Evolutionary conservation across 2,797 vertebrate genomes (phyloP), one percentile per base, ranked within the genome.

Genomic region (Passerculus sandwichensis): DNA sequence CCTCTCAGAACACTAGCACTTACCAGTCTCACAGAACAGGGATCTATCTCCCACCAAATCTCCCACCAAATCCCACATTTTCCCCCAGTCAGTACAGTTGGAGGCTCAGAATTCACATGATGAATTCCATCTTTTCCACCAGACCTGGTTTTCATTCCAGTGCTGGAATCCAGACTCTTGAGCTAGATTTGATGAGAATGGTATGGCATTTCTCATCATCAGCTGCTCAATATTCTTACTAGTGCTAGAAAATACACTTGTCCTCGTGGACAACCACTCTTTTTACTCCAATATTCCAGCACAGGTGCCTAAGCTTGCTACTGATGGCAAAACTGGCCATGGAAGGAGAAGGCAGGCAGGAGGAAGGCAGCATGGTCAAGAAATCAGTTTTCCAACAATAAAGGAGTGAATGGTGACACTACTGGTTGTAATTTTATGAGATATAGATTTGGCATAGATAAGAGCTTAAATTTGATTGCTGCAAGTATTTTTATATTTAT

Each of bases 121-220:
- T 29, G 16, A 77, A 53, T 19, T 38, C 18, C 3, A 38, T 26
- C 38, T 62, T 59, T 51, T 40, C 44, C 32, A 70, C 30, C n/a
- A 64, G 23, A 23, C 2, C 9, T 0, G 0, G 7, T 29, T 77
- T 70, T 60, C 32, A 48, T 53, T 34, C 38, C 29, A 36, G 16
- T 5, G 32, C 34, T 57, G 38, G 25, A 44, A 81, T 74, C 14
- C 27, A 77, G 32, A 13, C 9, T 5, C n/a, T 40, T 1, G 8
- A 47, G 8, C n/a, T 51, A 12, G 67, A 62, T 72, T 69, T 47
- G 8, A 34, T 81, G 75, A 73, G 51, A 13, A 69, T 26, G 15
- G 36, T 57, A 7, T 15, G 34, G 15, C 13, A 27, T 45, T 70
- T 81, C 21, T 21, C 61, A 14, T 27, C 7, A 21, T 15, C 42